Percentiles rank a stretch among this genome's conserved stretches.
Evolutionary conservation across 1,140 invertebrate genomes (phyloP).

Genomic region (Ceratitis capitata): DNA sequence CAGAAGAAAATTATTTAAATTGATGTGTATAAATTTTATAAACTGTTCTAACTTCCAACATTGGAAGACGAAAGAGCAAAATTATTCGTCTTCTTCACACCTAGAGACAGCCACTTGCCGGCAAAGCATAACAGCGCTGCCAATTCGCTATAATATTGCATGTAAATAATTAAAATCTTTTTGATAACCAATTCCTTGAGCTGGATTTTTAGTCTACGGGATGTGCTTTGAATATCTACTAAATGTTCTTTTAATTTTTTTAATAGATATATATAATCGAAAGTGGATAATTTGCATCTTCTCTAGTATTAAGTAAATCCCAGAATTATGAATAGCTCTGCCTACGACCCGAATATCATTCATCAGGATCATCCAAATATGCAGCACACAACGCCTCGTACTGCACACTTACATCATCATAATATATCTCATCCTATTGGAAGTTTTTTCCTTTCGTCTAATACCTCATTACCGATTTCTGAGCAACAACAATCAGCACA

Average conservation of each 20-base stretch:
- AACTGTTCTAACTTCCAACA: neutral
- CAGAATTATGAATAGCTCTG: neutral
- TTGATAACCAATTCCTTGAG: no score
- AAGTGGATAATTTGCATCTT: neutral
- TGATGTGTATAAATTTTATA: conserved; percentile 23
- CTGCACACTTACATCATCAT: neutral
- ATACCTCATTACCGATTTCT: neutral
- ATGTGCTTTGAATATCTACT: no score
- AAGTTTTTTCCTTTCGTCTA: neutral
- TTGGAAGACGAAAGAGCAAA: neutral
- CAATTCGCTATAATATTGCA: neutral
- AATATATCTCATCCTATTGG: neutral
- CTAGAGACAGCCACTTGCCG: conserved; percentile 4
- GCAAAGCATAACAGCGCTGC: neutral
- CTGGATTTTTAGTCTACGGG: no score
- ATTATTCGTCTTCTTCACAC: neutral
- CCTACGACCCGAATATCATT: neutral
- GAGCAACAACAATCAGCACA: conserved; percentile 2
- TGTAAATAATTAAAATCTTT: neutral
- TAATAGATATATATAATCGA: neutral
- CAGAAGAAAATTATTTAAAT: neutral
- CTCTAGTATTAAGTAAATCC: neutral
- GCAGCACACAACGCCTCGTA: neutral
- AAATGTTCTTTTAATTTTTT: no score
- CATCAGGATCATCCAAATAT: neutral